Evolutionary conservation across 2,888 invertebrate genomes (phyloP).

Genomic region (Eutolmus rufibarbis): DNA sequence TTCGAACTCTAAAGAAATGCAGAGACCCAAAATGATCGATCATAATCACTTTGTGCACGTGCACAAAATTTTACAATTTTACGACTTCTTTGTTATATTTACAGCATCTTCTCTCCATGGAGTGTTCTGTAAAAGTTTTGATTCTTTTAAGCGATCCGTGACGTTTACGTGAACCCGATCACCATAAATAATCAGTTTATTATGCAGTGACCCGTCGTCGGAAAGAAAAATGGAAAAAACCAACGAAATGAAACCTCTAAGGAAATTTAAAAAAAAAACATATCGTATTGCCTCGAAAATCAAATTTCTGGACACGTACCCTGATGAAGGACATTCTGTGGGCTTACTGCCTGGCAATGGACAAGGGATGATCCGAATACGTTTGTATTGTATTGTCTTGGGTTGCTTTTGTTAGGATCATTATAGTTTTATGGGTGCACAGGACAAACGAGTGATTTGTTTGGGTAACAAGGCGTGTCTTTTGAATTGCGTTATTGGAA

Average conservation of each 20-base stretch:
- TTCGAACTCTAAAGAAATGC: neutral
- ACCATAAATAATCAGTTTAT: neutral
- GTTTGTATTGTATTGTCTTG: neutral
- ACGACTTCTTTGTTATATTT: neutral
- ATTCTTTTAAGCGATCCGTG: neutral
- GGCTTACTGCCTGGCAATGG: neutral
- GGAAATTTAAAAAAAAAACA: neutral
- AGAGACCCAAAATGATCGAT: neutral
- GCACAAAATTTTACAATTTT: neutral
- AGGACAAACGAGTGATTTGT: neutral
- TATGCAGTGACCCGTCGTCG: neutral
- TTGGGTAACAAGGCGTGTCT: neutral
- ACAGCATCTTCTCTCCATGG: neutral
- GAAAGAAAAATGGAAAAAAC: neutral
- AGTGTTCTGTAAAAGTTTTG: neutral
- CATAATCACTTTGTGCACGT: neutral
- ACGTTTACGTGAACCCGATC: neutral
- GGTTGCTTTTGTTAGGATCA: neutral
- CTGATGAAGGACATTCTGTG: neutral
- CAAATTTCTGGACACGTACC: neutral
- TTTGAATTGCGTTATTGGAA: neutral
- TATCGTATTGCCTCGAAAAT: neutral
- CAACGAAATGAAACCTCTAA: neutral
- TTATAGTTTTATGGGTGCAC: neutral
- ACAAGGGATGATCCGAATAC: neutral